Evolutionary conservation across 2,888 invertebrate species (phyloP).

Genomic region (Congeria kusceri): DNA sequence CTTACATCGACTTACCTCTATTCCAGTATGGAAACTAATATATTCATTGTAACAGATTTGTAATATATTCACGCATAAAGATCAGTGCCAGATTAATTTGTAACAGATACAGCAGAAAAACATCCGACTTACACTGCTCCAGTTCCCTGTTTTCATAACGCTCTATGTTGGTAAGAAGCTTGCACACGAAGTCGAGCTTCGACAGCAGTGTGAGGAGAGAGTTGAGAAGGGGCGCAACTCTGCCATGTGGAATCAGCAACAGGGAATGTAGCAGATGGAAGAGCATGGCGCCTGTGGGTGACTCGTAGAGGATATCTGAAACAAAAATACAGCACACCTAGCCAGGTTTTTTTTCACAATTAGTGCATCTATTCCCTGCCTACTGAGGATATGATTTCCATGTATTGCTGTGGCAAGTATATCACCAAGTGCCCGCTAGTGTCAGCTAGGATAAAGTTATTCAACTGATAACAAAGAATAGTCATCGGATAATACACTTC

Average conservation of each 20-base stretch:
- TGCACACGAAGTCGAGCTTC: conserved; percentile 81
- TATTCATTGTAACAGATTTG: no score
- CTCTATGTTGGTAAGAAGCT: conserved; percentile 75
- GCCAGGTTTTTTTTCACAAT: conserved; percentile 43
- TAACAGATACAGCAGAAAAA: no score
- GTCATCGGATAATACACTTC: no score
- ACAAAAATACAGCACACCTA: conserved; percentile 26
- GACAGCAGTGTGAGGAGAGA: conserved; percentile 84
- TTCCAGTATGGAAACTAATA: no score
- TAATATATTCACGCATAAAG: no score
- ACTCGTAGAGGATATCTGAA: conserved; percentile 87
- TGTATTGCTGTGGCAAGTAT: no score
- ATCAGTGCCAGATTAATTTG: no score
- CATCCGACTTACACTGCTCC: conserved; percentile 67
- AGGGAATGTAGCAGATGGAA: conserved; percentile 88
- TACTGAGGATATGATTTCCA: no score
- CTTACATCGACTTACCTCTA: no score
- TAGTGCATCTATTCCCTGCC: conserved; percentile 27
- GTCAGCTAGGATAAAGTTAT: no score
- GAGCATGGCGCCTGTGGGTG: conserved; percentile 88
- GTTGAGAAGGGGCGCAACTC: conserved; percentile 83
- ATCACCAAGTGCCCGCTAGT: no score
- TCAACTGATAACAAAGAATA: no score
- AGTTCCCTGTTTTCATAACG: conserved; percentile 79
- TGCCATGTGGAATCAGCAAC: conserved; percentile 87